Conservation (phyloP, 2,113 vertebrate species). For the Albula goreensis region DNA sequence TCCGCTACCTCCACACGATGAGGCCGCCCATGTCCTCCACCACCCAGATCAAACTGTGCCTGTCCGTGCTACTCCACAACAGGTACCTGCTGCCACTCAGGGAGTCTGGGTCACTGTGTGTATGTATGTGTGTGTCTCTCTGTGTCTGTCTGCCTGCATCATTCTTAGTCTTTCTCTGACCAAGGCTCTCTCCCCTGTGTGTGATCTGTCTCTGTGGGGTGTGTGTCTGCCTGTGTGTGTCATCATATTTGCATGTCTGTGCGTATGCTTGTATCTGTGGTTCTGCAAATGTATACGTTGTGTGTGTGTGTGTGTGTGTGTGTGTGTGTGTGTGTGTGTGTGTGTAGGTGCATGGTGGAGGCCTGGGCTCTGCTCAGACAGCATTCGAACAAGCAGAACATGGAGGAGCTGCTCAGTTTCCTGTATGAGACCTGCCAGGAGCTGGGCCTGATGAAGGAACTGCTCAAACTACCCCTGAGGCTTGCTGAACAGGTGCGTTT, state of each 20-base stretch:
- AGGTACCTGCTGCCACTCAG: conserved; percentile 66
- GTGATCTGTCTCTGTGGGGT: neutral
- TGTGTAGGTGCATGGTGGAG: conserved; percentile 80
- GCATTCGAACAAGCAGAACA: conserved; percentile 74
- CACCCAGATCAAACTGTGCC: conserved; percentile 76
- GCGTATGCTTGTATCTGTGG: neutral
- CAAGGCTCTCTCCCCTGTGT: neutral
- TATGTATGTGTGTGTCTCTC: neutral
- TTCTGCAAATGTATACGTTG: too few relatives aligned
- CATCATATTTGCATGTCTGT: neutral
- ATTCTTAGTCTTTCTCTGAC: neutral
- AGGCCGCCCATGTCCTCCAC: conserved; percentile 75
- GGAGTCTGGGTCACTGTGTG: too few relatives aligned
- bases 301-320: neutral
- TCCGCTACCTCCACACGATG: conserved; percentile 83
- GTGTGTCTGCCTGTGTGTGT: neutral
- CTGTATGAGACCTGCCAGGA: conserved; percentile 86
- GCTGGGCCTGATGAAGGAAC: conserved; percentile 85
- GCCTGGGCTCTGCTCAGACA: conserved; percentile 84
- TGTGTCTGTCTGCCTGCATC: neutral
- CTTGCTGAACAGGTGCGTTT: conserved; percentile 78
- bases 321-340: neutral
- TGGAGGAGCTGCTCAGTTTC: conserved; percentile 79
- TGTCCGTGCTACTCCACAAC: conserved; percentile 88
- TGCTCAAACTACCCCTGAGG: conserved; percentile 86